These are phyloP conservation scores for Aspidoscelis tigris DNA, from an alignment of 2,113 vertebrate genomes.

Conservation along the genomic window DNA sequence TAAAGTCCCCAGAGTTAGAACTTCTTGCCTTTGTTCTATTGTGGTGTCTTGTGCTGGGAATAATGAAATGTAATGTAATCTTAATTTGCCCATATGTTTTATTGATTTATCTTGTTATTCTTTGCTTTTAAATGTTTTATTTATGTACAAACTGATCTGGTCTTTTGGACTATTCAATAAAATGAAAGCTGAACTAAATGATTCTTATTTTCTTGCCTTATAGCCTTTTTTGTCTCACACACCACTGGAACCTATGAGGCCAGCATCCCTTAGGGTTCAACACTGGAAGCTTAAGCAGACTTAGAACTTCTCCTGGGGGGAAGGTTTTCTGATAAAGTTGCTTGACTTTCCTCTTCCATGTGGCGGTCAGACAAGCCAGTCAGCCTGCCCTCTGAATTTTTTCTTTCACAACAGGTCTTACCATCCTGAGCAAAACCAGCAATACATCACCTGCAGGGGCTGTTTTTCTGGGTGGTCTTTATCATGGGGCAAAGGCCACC, in stretches of 20 bases:
- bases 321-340: neutral
- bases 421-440: neutral
- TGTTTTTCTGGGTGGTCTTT: neutral
- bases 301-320: neutral
- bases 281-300: neutral
- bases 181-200: too few species aligned
- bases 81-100: too few species aligned
- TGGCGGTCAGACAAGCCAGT: neutral
- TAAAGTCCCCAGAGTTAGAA: too few species aligned
- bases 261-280: neutral
- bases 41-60: too few species aligned
- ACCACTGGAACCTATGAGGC: neutral
- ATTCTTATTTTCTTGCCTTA: too few species aligned
- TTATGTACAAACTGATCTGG: too few species aligned
- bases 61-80: too few species aligned
- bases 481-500: neutral
- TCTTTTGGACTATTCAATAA: too few species aligned
- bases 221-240: too few species aligned
- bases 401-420: neutral
- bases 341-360: neutral
- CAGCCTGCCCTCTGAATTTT: neutral
- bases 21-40: too few species aligned
- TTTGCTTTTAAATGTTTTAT: too few species aligned
- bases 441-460: neutral
- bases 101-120: too few species aligned